These are phyloP conservation scores for Danio rerio DNA, from an alignment of 2,113 vertebrate species.

Conservation along the genomic window DNA sequence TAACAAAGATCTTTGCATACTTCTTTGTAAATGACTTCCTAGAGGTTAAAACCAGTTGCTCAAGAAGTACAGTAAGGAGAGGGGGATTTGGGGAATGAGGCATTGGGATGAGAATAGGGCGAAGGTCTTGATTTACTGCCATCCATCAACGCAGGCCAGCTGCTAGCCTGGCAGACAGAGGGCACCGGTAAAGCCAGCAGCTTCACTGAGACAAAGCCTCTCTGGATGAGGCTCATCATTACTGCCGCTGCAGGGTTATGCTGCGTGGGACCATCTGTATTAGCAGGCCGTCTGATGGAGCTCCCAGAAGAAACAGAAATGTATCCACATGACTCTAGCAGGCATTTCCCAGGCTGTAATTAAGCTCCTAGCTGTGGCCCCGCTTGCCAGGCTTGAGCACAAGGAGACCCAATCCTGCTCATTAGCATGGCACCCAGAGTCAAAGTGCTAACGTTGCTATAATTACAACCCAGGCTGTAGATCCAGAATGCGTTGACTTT, in stretches of 20 bases:
- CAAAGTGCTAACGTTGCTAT: slow-evolving; percentile 18
- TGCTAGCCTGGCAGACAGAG: slow-evolving; percentile 65
- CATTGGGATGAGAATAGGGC: slow-evolving; percentile 4
- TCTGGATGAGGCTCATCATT: slow-evolving; percentile 43
- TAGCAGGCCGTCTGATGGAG: slow-evolving; percentile 55
- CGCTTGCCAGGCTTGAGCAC: slow-evolving; percentile 32
- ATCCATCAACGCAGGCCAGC: slow-evolving; percentile 70
- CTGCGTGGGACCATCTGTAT: slow-evolving; percentile 53
- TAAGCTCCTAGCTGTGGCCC: slow-evolving; percentile 43
- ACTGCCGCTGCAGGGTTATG: slow-evolving; percentile 57
- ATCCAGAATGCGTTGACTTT: slow-evolving; percentile 25
- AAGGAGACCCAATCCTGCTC: slow-evolving; percentile 31
- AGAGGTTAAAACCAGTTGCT: neutral
- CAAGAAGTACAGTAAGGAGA: slow-evolving; percentile 1
- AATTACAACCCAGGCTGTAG: slow-evolving; percentile 42
- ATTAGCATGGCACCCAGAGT: slow-evolving; percentile 39
- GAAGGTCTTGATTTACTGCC: slow-evolving; percentile 64
- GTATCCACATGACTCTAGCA: slow-evolving; percentile 6
- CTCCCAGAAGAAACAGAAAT: slow-evolving; percentile 32
- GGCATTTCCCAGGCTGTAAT: slow-evolving; percentile 49
- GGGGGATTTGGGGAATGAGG: neutral
- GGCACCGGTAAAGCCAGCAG: slow-evolving; percentile 25
- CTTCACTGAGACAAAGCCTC: slow-evolving; percentile 57
- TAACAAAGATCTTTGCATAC: neutral
- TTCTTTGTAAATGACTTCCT: neutral